Conservation (phyloP, 2,888 invertebrate genomes). For the Dione juno region DNA sequence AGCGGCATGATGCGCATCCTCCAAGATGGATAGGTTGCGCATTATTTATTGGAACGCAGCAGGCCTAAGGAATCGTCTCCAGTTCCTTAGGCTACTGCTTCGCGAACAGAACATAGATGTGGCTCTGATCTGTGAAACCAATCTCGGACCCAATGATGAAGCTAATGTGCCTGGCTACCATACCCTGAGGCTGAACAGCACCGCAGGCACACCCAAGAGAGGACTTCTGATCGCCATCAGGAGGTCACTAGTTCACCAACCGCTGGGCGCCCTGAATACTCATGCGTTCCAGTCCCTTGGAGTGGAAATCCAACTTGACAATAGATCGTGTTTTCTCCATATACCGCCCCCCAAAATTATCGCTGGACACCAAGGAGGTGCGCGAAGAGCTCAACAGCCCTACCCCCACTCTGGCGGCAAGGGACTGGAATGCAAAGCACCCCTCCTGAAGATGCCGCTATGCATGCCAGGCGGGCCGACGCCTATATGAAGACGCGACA, state of each 20-base stretch:
- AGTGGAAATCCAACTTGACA: slow-evolving; percentile 9
- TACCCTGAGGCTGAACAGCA: background rate
- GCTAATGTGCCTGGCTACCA: background rate
- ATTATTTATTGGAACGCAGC: background rate
- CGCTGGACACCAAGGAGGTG: slow-evolving; percentile 15
- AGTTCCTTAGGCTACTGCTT: background rate
- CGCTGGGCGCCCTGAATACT: background rate
- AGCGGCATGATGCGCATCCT: background rate
- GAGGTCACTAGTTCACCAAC: slow-evolving; percentile 32
- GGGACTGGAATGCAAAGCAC: slow-evolving; percentile 42
- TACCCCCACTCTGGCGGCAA: slow-evolving; percentile 22
- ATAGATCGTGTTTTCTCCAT: too few relatives aligned
- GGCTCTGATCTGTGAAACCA: background rate
- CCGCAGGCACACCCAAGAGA: rapidly evolving
- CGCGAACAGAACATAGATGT: background rate
- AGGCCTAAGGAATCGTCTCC: background rate
- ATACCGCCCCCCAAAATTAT: too few relatives aligned
- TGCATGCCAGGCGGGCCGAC: background rate
- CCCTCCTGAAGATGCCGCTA: slow-evolving; percentile 35
- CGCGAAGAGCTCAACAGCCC: background rate
- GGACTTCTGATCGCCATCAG: slow-evolving; percentile 37
- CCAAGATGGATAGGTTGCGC: background rate
- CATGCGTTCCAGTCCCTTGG: slow-evolving; percentile 28
- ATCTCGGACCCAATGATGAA: background rate
- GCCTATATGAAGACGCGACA: slow-evolving; percentile 35